Evolutionary conservation across 30 jellyfish, hydroid and myxozoan species (phyloP), one percentile per base, ranked within the genome.

Genomic region (Nemopilema nomurai): DNA sequence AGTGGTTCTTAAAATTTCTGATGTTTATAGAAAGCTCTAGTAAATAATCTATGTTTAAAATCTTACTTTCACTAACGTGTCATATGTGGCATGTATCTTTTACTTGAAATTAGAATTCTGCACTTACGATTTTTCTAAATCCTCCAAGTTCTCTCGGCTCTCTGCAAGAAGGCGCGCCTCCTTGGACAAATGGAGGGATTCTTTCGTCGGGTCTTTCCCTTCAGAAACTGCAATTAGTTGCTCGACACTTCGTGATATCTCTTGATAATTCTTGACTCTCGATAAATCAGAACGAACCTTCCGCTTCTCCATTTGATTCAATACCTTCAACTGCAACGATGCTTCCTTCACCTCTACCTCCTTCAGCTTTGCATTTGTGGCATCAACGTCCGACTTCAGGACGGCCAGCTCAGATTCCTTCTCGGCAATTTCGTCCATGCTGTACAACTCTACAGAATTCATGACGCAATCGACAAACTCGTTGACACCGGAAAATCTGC

Each of bases 171-270:
- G 85, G 30, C 74, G 87, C 18, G 93, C 85, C 50, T 84, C 93
- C 29, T 74, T 84, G 23, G 93, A 62, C 25, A 84, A 41, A 28
- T 84, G 83, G 57, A 51, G 68, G 50, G 84, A 67, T 3, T 51
- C 83, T 62, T 74, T 84, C 16, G 80, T 62, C 22, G 93, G 87
- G 28, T 84, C 93, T 28, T 74, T 77, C 69, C 93, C 93, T 62
- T 84, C 93, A 27, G 93, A 76, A 28, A 84, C 76, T 57, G 87
- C 72, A 68, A 89, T 19, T 51, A 89, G 41, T 62, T 81, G 91
- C 65, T 89, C 96, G 28, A 89, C 89, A 68, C 90, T 89, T 49
- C 87, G 81, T 18, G 96, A 79, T 24, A 89, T 89, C 66, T 81
- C 83, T 69, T 81, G 84, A 27, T 89, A 71, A 49, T 81, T 84